Evolutionary conservation across 2,888 invertebrate species (phyloP).

Genomic region (Aquatica leii): DNA sequence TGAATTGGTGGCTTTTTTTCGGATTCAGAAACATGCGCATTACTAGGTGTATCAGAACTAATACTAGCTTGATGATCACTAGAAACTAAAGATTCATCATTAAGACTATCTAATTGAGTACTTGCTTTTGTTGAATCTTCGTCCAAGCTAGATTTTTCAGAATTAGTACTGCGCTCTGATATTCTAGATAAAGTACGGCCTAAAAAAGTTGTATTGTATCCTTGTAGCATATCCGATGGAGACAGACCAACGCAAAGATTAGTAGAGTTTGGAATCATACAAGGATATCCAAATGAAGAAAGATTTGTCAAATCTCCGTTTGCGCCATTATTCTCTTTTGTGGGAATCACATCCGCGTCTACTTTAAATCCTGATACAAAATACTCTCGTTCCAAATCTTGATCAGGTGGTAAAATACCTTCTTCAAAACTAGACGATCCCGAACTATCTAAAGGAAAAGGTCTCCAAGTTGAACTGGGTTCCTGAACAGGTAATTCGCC

Average conservation of each 20-base stretch:
- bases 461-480: constrained; percentile 81
- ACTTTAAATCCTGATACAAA: constrained; percentile 57
- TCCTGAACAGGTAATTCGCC: constrained; percentile 70
- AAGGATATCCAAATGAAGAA: constrained; percentile 77
- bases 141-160: constrained; percentile 86
- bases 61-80: constrained; percentile 87
- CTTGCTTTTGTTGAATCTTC: constrained; percentile 88
- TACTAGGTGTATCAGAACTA: constrained; percentile 84
- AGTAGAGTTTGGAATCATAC: constrained; percentile 64
- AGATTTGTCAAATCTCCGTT: constrained; percentile 82
- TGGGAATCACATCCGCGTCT: constrained; percentile 64
- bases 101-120: constrained; percentile 83
- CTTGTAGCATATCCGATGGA: constrained; percentile 71
- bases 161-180: constrained; percentile 87
- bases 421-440: constrained; percentile 88
- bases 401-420: constrained; percentile 80
- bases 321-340: constrained; percentile 72
- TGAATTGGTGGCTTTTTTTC: constrained; percentile 56
- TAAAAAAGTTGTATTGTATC: constrained; percentile 77
- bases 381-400: constrained; percentile 64
- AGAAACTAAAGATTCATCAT: constrained; percentile 83
- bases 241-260: constrained; percentile 65
- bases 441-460: constrained; percentile 85
- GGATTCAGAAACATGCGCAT: constrained; percentile 68
- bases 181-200: constrained; percentile 84